Conservation (phyloP, 2,888 invertebrate genomes). For the Microctonus aethiopoides region DNA sequence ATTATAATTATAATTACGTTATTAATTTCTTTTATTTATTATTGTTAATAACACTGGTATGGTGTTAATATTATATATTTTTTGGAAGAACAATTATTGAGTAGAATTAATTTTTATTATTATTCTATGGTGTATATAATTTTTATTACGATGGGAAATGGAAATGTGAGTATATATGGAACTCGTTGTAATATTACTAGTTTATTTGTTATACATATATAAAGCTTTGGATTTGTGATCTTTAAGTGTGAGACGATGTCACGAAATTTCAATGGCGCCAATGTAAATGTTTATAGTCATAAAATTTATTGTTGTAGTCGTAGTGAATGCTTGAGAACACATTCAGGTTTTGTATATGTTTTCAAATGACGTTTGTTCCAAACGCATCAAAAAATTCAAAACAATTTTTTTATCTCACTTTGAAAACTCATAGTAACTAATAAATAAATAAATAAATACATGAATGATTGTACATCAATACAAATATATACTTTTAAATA, state of each 20-base stretch:
- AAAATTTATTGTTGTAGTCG: conserved; percentile 8
- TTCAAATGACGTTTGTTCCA: background rate
- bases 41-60: too few species aligned
- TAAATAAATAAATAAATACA: too few species aligned
- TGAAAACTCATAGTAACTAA: background rate
- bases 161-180: background rate
- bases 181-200: background rate
- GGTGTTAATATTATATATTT: too few species aligned
- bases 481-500: too few species aligned
- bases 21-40: too few species aligned
- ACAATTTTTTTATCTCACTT: background rate
- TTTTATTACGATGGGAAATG: too few species aligned
- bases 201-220: too few species aligned
- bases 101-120: too few species aligned
- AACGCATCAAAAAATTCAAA: background rate
- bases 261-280: conserved; percentile 1
- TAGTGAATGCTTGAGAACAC: background rate
- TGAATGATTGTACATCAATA: too few species aligned
- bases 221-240: background rate
- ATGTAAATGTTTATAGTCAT: conserved; percentile 1
- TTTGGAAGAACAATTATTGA: too few species aligned
- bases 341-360: background rate
- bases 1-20: too few species aligned
- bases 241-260: background rate
- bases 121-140: too few species aligned